A percentile compares a stretch with the other conserved stretches of the same genome.
These are phyloP conservation scores for Urocitellus parryii DNA, from an alignment of 2,113 vertebrate species.

Conservation along the genomic window DNA sequence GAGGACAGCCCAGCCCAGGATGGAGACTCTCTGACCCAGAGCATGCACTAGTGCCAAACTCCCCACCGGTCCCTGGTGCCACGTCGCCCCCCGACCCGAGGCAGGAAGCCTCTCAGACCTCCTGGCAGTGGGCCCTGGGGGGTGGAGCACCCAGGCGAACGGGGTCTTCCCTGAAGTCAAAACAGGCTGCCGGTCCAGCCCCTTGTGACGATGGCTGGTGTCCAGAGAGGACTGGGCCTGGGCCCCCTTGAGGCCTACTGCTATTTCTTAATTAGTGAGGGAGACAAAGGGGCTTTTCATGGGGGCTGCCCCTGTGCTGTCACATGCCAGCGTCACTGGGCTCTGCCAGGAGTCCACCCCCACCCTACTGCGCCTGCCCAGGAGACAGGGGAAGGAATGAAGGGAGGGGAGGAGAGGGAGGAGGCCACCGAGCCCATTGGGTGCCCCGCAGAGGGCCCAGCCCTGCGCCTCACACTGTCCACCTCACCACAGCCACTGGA, in stretches of 20 bases:
- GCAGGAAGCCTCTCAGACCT: not conserved
- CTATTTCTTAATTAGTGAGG: constrained; percentile 69
- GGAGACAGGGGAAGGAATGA: not conserved
- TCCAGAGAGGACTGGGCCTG: not conserved
- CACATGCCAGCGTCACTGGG: constrained; percentile 62
- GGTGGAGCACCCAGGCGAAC: not conserved
- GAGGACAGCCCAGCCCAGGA: fast-evolving
- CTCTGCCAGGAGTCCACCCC: constrained; percentile 51
- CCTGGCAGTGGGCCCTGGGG: fast-evolving
- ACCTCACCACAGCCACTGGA: fast-evolving
- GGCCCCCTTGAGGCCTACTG: constrained; percentile 10
- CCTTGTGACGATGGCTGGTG: not conserved
- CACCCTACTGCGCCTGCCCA: not conserved
- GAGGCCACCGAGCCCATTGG: fast-evolving
- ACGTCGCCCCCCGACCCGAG: fast-evolving
- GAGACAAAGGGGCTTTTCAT: constrained; percentile 75
- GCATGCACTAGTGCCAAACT: fast-evolving
- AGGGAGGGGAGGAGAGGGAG: not conserved
- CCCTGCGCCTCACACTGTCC: not conserved
- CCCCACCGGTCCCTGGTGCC: fast-evolving
- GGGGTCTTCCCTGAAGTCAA: not conserved
- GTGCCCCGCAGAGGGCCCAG: fast-evolving
- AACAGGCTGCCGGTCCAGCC: fast-evolving
- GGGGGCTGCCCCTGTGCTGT: constrained; percentile 6
- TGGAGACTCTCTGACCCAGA: not conserved